Base-by-base conservation (phyloP, 37 sponge, comb jelly and placozoan genomes). In the Mnemiopsis leidyi region DNA sequence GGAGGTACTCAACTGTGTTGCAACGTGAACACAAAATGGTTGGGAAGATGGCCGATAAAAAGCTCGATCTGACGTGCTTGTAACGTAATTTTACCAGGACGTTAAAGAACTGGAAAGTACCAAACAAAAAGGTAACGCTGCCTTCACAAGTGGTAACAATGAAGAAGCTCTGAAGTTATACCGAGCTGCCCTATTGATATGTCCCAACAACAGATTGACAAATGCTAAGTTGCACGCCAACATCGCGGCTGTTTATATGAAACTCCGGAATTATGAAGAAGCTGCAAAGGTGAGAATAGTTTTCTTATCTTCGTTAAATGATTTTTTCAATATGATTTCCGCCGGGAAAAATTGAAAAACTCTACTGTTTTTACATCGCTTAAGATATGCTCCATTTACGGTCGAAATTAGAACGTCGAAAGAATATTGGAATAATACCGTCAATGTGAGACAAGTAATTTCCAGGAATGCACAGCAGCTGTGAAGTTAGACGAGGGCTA, bases 141-240 rank as follows among this genome's bases (percentile, higher is more conserved):
- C 93, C 18, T 94, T 97, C 76, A 95, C 93, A 23, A 39, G 33
- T 20, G 96, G 97, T 0, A 36, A 77, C 0, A 75, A 95, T 61
- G 39, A 94, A 26, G 94, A 92, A 69, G 98, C 99, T 0, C 69
- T 94, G 38, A 94, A 95, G 2, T 35, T 94, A 0, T 99, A 99
- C 93, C 93, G 93, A 38, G 97, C 95, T 23, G 99, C 97, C 2
- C 95, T 99, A 0, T 68, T n/a, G 0, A 94, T 99, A 33, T 98
- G 97, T 83, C 97, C 96, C 0, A 68, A 93, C 69, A 99, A 99
- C 92, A 76, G 35, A 29, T 61, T 69, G 32, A 96, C 96, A 13
- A 99, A 99, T 92, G 96, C 99, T 13, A 99, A 99, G 76, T 94
- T 99, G 20, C 93, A 95, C 92, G 97, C 96, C 71, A 99, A 99